Evolutionary conservation across 2,888 invertebrate genomes (phyloP).

Genomic region (Boloria selene): DNA sequence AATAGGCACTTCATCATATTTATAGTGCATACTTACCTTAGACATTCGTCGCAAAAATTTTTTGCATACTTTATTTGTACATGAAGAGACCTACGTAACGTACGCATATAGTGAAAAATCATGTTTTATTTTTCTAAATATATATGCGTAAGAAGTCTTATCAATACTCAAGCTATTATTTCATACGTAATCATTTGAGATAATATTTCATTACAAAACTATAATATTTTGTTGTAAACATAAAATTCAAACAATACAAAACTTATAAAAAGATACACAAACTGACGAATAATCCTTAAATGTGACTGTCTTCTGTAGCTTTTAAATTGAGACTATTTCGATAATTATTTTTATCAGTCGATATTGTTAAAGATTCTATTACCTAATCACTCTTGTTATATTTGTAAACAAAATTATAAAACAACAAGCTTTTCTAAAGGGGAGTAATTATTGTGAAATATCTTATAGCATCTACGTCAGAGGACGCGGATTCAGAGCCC

Average conservation of each 20-base stretch:
- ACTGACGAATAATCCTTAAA: background rate
- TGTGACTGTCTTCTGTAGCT: background rate
- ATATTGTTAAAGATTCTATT: background rate
- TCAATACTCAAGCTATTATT: no score
- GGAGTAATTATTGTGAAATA: no score
- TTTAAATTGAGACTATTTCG: background rate
- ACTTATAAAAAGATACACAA: background rate
- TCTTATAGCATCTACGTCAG: no score
- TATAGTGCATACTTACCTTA: constrained; percentile 51
- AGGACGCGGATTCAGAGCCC: no score
- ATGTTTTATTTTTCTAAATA: constrained; percentile 13
- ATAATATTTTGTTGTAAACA: no score
- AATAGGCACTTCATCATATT: background rate
- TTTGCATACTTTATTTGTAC: constrained; percentile 3
- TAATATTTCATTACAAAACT: no score
- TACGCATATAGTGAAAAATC: constrained; percentile 22
- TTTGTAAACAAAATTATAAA: no score
- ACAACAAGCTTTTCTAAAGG: no score
- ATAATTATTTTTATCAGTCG: background rate
- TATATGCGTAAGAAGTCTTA: background rate
- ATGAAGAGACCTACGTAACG: constrained; percentile 8
- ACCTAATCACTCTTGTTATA: background rate
- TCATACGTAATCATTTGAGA: no score
- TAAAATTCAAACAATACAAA: background rate
- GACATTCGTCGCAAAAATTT: constrained; percentile 48